Percentiles rank a stretch among this genome's conserved stretches.
phyloP scores from a whole-genome alignment of 2,113 vertebrate genomes.

The Hemicordylus capensis region DNA sequence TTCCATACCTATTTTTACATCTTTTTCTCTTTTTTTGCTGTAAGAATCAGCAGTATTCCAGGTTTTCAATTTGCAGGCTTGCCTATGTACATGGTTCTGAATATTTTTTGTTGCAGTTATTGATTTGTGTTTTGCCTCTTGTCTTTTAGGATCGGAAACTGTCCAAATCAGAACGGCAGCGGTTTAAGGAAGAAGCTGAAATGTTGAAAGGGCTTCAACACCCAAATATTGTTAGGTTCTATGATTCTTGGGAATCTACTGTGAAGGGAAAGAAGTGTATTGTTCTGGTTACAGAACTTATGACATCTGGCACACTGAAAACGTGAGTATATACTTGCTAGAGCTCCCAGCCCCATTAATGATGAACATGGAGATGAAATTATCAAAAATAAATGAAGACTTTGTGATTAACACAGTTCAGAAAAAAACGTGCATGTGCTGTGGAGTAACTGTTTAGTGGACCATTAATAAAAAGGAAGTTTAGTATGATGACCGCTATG shows the following conservation, averaged over 20 bases:
- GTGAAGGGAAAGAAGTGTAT: slow-evolving; percentile 98
- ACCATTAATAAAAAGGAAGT: background rate
- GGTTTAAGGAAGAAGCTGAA: slow-evolving; percentile 98
- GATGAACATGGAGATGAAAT: background rate
- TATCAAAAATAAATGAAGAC: background rate
- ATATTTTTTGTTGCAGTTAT: background rate
- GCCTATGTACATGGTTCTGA: background rate
- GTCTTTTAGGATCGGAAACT: slow-evolving; percentile 92
- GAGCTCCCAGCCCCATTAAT: background rate
- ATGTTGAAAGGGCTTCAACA: slow-evolving; percentile 99
- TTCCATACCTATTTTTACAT: background rate
- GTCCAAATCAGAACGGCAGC: slow-evolving; percentile 94
- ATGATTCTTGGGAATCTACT: slow-evolving; percentile 98
- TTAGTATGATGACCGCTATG: too few relatives aligned
- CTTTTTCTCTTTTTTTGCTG: background rate
- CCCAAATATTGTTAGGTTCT: slow-evolving; percentile 99
- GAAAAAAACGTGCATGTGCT: background rate
- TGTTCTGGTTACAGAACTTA: slow-evolving; percentile 97
- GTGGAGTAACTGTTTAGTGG: background rate
- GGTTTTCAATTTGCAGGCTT: background rate
- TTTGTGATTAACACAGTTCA: background rate
- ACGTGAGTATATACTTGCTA: slow-evolving; percentile 86
- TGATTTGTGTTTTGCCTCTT: slow-evolving; percentile 18
- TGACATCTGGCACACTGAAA: slow-evolving; percentile 98
- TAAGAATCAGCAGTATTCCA: background rate